Evolutionary conservation across 2,113 vertebrate species (phyloP), one percentile per base, ranked within the genome.

Genomic region (Eublepharis macularius): DNA sequence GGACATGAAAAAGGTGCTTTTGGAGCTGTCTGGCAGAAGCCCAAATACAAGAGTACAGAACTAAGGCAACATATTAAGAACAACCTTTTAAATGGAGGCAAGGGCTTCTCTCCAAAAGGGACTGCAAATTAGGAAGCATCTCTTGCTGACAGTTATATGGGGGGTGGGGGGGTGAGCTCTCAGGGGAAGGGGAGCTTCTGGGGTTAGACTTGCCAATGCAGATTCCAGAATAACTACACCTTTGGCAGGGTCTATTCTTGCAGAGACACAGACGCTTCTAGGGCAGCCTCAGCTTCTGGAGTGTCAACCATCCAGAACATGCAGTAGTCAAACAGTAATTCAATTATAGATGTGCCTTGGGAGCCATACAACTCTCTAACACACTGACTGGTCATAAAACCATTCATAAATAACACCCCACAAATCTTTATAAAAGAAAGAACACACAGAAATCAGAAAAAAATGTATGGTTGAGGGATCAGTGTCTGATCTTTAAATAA

Each of bases 401-500:
- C 89, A 81, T 21, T 34, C 72, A 89, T 83, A 83, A 90, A 91
- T 85, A n/a, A 34, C 69, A 88, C 76, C 1, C 7, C 45, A 49
- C 26, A 84, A 73, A 85, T 82, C 0, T 0, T 45, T 82, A 0
- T 29, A 75, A 75, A 9, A 7, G 2, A 2, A 10, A 80, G 73
- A 80, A 36, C 3, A 11, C 39, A 57, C 68, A 1, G 0, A 76
- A 87, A 83, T 1, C 84, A 29, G 26, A 63, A 41, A 68, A n/a
- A 88, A 66, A 21, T 26, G 49, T 4, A 84, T 79, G 3, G 10
- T 36, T 83, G n/a, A 3, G 6, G 24, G 3, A 3, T 45, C 4
- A 3, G 21, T 32, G 74, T 86, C 21, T n/a, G 76, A 74, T 82
- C 74, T 63, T 29, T 32, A 41, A 89, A 79, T 36, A 24, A 32